Evolutionary conservation across 2,888 invertebrate species (phyloP), one percentile per base, ranked within the genome.

Genomic region (Encarsia formosa): DNA sequence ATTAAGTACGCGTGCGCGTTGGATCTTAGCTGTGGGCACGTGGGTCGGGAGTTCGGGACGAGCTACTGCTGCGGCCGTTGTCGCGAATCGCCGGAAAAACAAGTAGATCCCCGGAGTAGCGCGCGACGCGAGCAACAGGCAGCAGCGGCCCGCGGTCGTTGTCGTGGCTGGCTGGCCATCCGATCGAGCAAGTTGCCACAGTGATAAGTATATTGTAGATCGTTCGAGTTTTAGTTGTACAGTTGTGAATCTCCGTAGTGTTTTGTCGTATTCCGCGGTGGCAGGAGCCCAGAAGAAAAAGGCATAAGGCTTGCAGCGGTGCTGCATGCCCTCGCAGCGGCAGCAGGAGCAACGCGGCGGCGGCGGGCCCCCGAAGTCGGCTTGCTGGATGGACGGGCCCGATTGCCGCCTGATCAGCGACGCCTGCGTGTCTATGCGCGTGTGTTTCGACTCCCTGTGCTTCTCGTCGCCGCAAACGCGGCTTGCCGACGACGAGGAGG

Each of bases 371-470:
- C 39, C n/a, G 26, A 18, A 26, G 13, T 15, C 22, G 26, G 20
- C 40, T 35, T 35, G 38, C 66, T 70, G 68, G 70, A 73, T 73
- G 72, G 68, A 73, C 70, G 66, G 68, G 6, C 5, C 63, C 63
- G 70, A 71, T 64, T 71, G 69, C 60, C 65, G 67, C 63, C 63
- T 68, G 59, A 67, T 69, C 64, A 66, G 65, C 66, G 70, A 71
- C 13, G 65, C 71, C 67, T 72, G 71, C 83, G 82, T 82, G 83
- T 86, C 84, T 84, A 90, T 90, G 90, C 89, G 89, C 83, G 87
- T 90, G 83, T 90, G 90, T 79, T 88, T 90, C 80, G 88, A 89
- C 79, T 85, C 84, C 81, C 81, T 87, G 80, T 90, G 90, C 86
- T 90, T 90, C 86, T 87, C 88, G 62, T 61, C 54, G 59, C 62